Evolutionary conservation across 2,797 vertebrate genomes (phyloP), one percentile per base, ranked within the genome.

Genomic region (Columba guinea): DNA sequence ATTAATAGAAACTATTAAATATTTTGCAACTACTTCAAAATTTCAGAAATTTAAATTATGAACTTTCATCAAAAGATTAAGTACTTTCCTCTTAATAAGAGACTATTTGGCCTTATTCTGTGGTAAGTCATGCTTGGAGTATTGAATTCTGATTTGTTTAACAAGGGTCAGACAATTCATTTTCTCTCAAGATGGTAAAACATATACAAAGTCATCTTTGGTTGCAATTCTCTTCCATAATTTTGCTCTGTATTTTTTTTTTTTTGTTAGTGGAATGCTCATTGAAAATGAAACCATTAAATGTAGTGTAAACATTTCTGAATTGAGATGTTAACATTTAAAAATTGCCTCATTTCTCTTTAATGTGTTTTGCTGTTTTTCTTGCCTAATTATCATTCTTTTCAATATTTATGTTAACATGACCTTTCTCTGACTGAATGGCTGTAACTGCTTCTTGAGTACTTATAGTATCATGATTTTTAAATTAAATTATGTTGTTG

Each of bases 381-480:
- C 85, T 92, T 97, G 58, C 63, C 83, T 95, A 97, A 97, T 97
- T 97, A 97, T 96, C 79, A 90, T 97, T 95, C 92, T 96, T 97
- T 96, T 97, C 95, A 97, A 97, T 97, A 97, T 97, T 97, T 97
- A 96, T 96, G 93, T 96, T 97, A 97, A 93, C 95, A 44, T 97
- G 97, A 98, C 97, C 97, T 97, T 98, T 98, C 94, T 84, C 96
- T 96, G 93, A 97, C 96, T 97, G 90, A 96, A 96, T 96, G 81
- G 85, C 90, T 97, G 95, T 92, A 95, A 80, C 91, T 95, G 81
- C 74, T 93, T 97, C 85, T 93, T 84, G 94, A 97, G 89, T 91
- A 74, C 93, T 96, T 86, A 87, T 20, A 95, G 37, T 74, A 91
- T 92, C 96, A 92, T 97, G 94, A 85, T 96, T 98, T 97, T 92